A percentile compares a stretch with the other conserved stretches of the same genome.
phyloP scores from a whole-genome alignment of 2,888 invertebrate species.

The Abrostola triplasia region DNA sequence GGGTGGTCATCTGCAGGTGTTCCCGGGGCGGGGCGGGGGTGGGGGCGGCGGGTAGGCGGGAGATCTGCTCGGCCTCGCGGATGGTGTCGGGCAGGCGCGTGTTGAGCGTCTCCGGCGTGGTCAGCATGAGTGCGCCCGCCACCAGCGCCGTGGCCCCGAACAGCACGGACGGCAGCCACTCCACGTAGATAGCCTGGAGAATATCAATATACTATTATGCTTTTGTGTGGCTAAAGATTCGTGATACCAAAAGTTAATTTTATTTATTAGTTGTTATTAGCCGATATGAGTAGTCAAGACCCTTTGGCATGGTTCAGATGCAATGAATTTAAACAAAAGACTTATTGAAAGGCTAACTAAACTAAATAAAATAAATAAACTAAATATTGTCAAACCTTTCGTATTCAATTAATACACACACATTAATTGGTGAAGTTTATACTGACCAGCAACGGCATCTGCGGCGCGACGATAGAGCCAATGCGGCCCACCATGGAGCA shows the following conservation, averaged over 20 bases:
- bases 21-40: constrained; percentile 21
- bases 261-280: no score
- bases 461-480: constrained; percentile 92
- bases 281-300: no score
- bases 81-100: constrained; percentile 89
- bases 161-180: constrained; percentile 88
- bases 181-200: constrained; percentile 83
- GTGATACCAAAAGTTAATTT: no score
- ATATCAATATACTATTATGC: background rate
- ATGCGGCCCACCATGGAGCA: constrained; percentile 93
- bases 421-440: background rate
- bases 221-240: background rate
- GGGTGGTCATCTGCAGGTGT: constrained; percentile 63
- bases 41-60: constrained; percentile 41
- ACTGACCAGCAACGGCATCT: constrained; percentile 90
- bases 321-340: no score
- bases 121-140: constrained; percentile 87
- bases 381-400: background rate
- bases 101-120: constrained; percentile 90
- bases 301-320: no score
- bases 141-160: constrained; percentile 88
- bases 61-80: constrained; percentile 87
- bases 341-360: background rate
- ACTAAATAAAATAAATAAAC: no score
- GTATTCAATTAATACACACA: no score